Conservation (phyloP, 1,140 invertebrate species). For the Musca domestica region DNA sequence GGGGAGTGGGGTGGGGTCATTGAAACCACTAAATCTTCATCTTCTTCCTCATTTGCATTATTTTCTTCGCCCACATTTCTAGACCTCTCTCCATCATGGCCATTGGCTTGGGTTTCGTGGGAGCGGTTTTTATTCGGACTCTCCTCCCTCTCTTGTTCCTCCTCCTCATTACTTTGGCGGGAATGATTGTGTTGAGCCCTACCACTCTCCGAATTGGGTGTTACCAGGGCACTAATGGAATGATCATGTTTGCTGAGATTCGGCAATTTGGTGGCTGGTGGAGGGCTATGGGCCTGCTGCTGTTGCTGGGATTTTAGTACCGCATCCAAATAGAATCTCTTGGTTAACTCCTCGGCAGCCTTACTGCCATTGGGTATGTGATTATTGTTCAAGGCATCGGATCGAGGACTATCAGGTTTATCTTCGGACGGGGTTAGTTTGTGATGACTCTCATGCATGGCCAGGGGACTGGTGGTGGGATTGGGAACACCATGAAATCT, state of each 20-base stretch:
- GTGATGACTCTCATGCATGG: constrained; percentile 17
- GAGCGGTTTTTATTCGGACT: not conserved
- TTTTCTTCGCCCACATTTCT: constrained; percentile 21
- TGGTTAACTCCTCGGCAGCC: constrained; percentile 58
- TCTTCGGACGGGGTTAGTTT: not conserved
- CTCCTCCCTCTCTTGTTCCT: constrained; percentile 2
- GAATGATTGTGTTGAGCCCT: constrained; percentile 40
- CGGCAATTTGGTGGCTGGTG: constrained; percentile 39
- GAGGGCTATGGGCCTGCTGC: constrained; percentile 23
- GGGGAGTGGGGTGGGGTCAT: constrained; percentile 52
- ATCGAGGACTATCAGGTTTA: not conserved
- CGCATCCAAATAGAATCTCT: constrained; percentile 70
- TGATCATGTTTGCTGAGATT: constrained; percentile 43
- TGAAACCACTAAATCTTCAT: constrained; percentile 49
- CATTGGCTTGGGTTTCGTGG: constrained; percentile 16
- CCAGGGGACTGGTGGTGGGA: constrained; percentile 29
- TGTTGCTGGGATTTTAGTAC: constrained; percentile 66
- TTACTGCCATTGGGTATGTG: constrained; percentile 46
- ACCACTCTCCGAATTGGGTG: constrained; percentile 50
- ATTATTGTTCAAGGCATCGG: constrained; percentile 38
- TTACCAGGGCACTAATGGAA: constrained; percentile 47
- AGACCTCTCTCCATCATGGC: constrained; percentile 15
- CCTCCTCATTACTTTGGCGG: constrained; percentile 38
- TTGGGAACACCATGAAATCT: constrained; percentile 32
- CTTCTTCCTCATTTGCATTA: constrained; percentile 28